These are phyloP conservation scores for Clarias magur DNA, from an alignment of 2,113 vertebrate genomes.

Conservation along the genomic window DNA sequence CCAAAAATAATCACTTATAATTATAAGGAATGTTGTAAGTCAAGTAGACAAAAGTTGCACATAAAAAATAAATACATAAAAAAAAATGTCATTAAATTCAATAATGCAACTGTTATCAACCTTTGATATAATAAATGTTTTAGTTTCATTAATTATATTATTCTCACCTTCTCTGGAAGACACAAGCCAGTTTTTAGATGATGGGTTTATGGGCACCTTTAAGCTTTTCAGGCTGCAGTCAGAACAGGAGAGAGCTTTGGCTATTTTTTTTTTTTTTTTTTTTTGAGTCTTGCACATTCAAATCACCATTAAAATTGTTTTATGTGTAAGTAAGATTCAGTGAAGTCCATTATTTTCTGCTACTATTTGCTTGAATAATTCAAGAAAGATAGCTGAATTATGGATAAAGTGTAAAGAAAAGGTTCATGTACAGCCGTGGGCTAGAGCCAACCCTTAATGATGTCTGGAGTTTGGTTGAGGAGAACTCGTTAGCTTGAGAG, in stretches of 20 bases:
- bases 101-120: neutral
- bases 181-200: constrained; percentile 25
- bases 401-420: constrained; percentile 99
- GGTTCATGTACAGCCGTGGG: constrained; percentile 92
- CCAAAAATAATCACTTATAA: neutral
- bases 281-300: constrained; percentile 84
- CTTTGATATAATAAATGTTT: neutral
- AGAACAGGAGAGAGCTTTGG: constrained; percentile 48
- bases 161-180: neutral
- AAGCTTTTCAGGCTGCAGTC: constrained; percentile 35
- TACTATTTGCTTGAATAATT: constrained; percentile 99
- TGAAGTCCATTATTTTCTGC: constrained; percentile 98
- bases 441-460: constrained; percentile 96
- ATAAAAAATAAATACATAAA: neutral
- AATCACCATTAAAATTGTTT: constrained; percentile 92
- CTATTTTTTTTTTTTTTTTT: constrained; percentile 50
- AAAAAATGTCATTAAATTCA: neutral
- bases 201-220: constrained; percentile 57
- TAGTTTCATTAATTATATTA: neutral
- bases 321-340: constrained; percentile 91
- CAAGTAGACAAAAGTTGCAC: neutral
- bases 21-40: neutral
- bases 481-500: constrained; percentile 94
- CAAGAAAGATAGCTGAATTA: constrained; percentile 96
- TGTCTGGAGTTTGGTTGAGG: constrained; percentile 91